A percentile compares a stretch with the other conserved stretches of the same genome.
Conservation (phyloP, 2,797 vertebrate genomes). For the Sternarchorhynchus goeldii region DNA sequence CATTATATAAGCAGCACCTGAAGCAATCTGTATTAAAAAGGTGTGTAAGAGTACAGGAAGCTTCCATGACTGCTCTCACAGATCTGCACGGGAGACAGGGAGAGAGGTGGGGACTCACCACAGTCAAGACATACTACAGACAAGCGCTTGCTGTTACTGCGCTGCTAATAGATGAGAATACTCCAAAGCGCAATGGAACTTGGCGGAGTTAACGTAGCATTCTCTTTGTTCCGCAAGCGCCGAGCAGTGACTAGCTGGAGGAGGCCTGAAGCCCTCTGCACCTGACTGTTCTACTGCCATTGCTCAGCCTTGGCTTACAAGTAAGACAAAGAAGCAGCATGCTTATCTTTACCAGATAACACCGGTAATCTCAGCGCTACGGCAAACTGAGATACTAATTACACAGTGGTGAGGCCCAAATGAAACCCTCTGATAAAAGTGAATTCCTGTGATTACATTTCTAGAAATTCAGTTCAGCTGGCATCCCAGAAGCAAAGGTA, state of each 20-base stretch:
- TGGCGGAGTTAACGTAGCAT: too few relatives aligned
- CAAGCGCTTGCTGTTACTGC: too few relatives aligned
- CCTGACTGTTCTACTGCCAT: neutral
- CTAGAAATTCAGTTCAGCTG: too few relatives aligned
- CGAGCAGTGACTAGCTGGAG: neutral
- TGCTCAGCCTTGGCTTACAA: too few relatives aligned
- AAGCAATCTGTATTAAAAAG: constrained; percentile 53
- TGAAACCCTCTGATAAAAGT: neutral
- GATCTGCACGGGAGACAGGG: constrained; percentile 16
- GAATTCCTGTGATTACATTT: too few relatives aligned
- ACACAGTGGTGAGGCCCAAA: neutral
- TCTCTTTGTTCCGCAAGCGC: neutral
- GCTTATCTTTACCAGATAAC: constrained; percentile 6
- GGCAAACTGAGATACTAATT: neutral
- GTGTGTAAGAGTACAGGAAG: constrained; percentile 45
- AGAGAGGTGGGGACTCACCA: constrained; percentile 1
- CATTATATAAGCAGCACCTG: constrained; percentile 56
- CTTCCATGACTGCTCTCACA: constrained; percentile 47
- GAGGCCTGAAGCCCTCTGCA: neutral
- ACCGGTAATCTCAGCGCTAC: neutral
- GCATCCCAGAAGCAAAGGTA: too few relatives aligned
- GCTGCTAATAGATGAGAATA: too few relatives aligned
- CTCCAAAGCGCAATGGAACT: too few relatives aligned
- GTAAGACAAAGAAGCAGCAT: neutral
- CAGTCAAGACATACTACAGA: too few relatives aligned